Conservation (phyloP, 92 coral and sea anemone genomes). For the Micromussa lordhowensis region DNA sequence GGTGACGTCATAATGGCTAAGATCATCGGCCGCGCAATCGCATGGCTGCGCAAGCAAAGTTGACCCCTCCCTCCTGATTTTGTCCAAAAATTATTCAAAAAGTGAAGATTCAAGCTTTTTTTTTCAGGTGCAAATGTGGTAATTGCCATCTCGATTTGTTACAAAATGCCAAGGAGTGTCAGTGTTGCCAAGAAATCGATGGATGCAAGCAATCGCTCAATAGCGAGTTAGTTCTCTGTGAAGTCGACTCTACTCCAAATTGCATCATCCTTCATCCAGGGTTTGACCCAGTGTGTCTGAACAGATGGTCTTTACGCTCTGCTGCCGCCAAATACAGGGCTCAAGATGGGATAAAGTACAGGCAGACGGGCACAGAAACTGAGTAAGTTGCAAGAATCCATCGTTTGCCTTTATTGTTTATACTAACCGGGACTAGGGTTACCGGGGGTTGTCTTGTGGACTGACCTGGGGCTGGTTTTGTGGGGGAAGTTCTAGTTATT, state of each 20-base stretch:
- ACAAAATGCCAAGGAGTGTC: slow-evolving; percentile 47
- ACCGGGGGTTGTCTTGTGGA: no score
- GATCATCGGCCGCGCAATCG: no score
- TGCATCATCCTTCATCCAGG: slow-evolving; percentile 59
- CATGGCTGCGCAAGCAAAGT: no score
- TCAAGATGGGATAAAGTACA: slow-evolving; percentile 31
- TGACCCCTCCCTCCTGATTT: no score
- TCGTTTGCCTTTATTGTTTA: neutral
- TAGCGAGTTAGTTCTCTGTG: slow-evolving; percentile 42
- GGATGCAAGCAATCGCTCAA: slow-evolving; percentile 30
- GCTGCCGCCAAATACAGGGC: slow-evolving; percentile 58
- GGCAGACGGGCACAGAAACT: slow-evolving; percentile 42
- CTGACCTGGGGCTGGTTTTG: no score
- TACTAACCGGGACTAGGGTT: no score
- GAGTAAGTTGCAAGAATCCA: slow-evolving; percentile 13
- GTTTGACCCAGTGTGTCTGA: slow-evolving; percentile 42
- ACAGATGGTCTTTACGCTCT: slow-evolving; percentile 46
- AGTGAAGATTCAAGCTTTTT: neutral
- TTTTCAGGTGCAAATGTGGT: slow-evolving; percentile 54
- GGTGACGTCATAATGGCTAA: no score
- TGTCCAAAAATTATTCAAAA: neutral
- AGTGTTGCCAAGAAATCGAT: slow-evolving; percentile 62
- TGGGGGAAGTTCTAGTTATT: no score
- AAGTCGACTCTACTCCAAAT: slow-evolving; percentile 38
- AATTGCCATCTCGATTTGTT: slow-evolving; percentile 25